Percentiles rank a stretch among this genome's conserved stretches.
Conservation (phyloP, 2,888 invertebrate genomes). For the Leucophenga montana region DNA sequence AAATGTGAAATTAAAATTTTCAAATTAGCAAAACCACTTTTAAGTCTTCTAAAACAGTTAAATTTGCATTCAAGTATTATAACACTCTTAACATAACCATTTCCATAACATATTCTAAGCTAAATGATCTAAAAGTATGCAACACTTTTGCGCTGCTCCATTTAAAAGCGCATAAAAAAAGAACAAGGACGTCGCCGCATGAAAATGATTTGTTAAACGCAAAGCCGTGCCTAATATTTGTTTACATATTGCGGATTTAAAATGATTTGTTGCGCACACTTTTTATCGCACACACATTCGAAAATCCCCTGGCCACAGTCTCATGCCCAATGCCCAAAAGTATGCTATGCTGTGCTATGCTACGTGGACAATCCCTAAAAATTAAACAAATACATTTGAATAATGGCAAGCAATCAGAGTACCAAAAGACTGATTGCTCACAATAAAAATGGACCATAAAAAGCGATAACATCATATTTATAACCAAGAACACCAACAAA, state of each 20-base stretch:
- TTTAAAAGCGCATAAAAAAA: slow-evolving; percentile 22
- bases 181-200: slow-evolving; percentile 44
- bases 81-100: too few species aligned
- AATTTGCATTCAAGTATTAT: too few species aligned
- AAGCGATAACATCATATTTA: slow-evolving; percentile 70
- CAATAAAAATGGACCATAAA: slow-evolving; percentile 69
- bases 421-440: slow-evolving; percentile 66
- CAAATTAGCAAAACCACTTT: too few species aligned
- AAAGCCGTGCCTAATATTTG: slow-evolving; percentile 53
- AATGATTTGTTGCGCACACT: slow-evolving; percentile 56
- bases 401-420: slow-evolving; percentile 63
- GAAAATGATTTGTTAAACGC: slow-evolving; percentile 31
- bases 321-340: not conserved
- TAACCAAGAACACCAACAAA: slow-evolving; percentile 45
- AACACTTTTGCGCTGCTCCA: slow-evolving; percentile 16
- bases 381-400: slow-evolving; percentile 68
- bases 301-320: not conserved
- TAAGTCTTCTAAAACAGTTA: too few species aligned
- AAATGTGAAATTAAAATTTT: too few species aligned
- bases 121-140: slow-evolving; percentile 28
- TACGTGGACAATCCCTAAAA: slow-evolving; percentile 49
- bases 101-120: not conserved
- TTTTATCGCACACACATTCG: slow-evolving; percentile 18
- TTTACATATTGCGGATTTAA: slow-evolving; percentile 67
- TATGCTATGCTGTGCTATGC: too few species aligned